phyloP scores from a whole-genome alignment of 2,888 invertebrate species.

The Zele albiditarsus region DNA sequence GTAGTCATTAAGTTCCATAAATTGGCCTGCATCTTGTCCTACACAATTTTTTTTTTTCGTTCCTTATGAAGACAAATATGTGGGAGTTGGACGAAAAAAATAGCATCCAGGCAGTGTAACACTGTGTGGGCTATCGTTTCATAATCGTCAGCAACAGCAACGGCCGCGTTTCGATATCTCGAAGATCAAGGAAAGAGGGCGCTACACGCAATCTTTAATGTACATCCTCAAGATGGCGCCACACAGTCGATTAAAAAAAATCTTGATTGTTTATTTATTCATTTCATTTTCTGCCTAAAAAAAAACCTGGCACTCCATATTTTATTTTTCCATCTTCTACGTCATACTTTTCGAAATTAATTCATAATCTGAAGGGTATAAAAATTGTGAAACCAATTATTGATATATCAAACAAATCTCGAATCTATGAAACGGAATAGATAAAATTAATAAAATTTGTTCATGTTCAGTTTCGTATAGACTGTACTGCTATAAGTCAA shows the following conservation, averaged over 20 bases:
- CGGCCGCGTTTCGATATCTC: constrained; percentile 34
- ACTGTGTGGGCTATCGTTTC: constrained; percentile 44
- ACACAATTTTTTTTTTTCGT: constrained; percentile 25
- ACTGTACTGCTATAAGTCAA: too few species aligned
- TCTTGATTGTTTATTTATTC: not conserved
- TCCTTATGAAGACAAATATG: constrained; percentile 22
- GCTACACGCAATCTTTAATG: not conserved
- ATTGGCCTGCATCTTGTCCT: constrained; percentile 72
- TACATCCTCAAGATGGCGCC: constrained; percentile 12
- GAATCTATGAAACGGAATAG: too few species aligned
- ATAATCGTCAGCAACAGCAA: constrained; percentile 38
- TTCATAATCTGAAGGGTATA: too few species aligned
- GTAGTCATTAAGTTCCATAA: constrained; percentile 73
- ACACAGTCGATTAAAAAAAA: not conserved
- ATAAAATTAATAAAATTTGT: too few species aligned
- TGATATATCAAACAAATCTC: too few species aligned
- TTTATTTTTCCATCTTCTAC: too few species aligned
- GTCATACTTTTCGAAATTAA: too few species aligned
- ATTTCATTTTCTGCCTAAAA: too few species aligned
- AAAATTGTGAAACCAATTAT: too few species aligned
- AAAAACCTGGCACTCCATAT: too few species aligned
- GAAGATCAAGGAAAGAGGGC: not conserved
- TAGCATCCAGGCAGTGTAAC: constrained; percentile 35
- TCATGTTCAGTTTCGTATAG: too few species aligned
- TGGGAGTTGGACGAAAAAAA: constrained; percentile 43